phyloP scores from a whole-genome alignment of 2,113 vertebrate genomes.

The Calidris pygmaea region DNA sequence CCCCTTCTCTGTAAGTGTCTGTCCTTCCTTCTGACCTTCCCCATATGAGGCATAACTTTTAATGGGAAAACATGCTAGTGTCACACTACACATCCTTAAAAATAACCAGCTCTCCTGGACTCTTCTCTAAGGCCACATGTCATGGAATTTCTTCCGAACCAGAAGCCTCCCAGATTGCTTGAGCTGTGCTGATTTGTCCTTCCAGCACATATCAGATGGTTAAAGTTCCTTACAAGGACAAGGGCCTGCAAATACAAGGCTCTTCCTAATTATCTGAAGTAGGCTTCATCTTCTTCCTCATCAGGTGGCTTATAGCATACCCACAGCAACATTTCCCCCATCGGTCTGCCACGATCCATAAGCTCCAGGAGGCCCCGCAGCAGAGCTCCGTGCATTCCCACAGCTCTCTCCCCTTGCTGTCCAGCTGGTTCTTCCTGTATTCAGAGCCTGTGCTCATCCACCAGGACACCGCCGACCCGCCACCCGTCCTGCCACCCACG shows the following conservation, averaged over 20 bases:
- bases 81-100: not conserved
- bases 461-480: not conserved
- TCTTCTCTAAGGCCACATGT: not conserved
- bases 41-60: fast-evolving
- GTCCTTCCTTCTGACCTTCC: not conserved
- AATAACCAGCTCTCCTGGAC: not conserved
- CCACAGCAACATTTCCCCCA: not conserved
- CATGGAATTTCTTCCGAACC: not conserved
- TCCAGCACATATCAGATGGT: not conserved
- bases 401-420: not conserved
- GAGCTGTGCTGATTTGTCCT: not conserved
- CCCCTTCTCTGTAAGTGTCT: not conserved
- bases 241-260: not conserved
- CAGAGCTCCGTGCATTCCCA: not conserved
- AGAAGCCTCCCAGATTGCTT: not conserved
- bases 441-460: not conserved
- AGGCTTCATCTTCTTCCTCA: not conserved
- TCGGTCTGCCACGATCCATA: not conserved
- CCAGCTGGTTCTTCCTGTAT: conserved; percentile 12
- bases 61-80: not conserved
- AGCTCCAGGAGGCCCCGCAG: not conserved
- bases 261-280: not conserved
- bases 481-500: not conserved
- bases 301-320: not conserved
- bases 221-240: not conserved